These are phyloP conservation scores for Brienomyrus brachyistius DNA, from an alignment of 2,113 vertebrate genomes.

Conservation along the genomic window DNA sequence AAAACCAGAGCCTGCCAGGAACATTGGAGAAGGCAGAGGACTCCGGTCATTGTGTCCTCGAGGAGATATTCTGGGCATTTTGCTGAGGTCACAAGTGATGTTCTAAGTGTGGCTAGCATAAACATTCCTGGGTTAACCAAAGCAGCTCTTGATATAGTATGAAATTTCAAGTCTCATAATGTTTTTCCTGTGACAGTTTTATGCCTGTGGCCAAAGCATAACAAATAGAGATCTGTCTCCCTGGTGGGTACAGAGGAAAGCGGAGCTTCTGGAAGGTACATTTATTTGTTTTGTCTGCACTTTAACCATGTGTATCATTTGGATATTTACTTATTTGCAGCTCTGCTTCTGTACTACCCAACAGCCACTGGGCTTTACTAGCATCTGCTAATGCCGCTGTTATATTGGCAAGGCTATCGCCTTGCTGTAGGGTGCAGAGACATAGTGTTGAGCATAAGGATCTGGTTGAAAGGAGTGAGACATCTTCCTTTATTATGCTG, in stretches of 20 bases:
- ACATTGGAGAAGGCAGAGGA: not conserved
- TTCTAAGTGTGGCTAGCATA: not conserved
- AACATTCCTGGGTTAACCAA: not conserved
- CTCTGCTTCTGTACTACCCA: not conserved
- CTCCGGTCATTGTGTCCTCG: not conserved
- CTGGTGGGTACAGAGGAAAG: not conserved
- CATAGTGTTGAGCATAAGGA: not conserved
- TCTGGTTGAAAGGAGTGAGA: not conserved
- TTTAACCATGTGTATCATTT: not conserved
- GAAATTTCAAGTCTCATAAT: not conserved
- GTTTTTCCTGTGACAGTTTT: not conserved
- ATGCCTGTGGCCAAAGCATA: not conserved
- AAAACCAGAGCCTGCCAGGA: not conserved
- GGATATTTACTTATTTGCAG: not conserved
- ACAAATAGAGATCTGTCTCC: not conserved
- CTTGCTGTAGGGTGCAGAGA: not conserved
- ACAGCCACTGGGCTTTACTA: not conserved
- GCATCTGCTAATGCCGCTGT: not conserved
- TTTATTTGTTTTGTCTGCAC: not conserved
- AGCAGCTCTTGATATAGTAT: not conserved
- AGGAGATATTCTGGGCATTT: constrained; percentile 5
- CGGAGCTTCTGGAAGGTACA: not conserved
- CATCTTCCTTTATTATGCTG: not conserved
- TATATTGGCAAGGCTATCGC: not conserved
- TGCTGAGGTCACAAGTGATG: not conserved